These are phyloP conservation scores for Petrolisthes manimaculis DNA, from an alignment of 2,888 invertebrate genomes.

Conservation along the genomic window DNA sequence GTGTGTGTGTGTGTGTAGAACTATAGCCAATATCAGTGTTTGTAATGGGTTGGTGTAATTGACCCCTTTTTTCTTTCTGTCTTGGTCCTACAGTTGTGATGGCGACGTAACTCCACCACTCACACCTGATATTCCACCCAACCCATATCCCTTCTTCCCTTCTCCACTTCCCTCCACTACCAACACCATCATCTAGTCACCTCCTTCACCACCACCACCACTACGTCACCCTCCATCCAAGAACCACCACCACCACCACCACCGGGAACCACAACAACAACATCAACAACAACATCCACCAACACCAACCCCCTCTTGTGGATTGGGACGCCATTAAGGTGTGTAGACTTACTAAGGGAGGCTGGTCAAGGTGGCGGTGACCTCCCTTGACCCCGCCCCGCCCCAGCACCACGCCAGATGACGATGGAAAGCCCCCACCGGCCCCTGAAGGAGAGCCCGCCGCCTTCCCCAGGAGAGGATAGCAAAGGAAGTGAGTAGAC, in stretches of 20 bases:
- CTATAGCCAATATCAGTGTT: too few species aligned
- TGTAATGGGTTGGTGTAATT: not conserved
- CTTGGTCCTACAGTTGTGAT: constrained; percentile 27
- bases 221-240: not conserved
- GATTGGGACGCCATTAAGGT: constrained; percentile 31
- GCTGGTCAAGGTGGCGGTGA: constrained; percentile 40
- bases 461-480: constrained; percentile 62
- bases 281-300: not conserved
- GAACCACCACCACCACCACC: not conserved
- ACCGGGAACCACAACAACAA: too few species aligned
- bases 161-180: constrained; percentile 17
- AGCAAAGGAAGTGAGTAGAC: constrained; percentile 63
- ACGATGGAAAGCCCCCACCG: constrained; percentile 64
- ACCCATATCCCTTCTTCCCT: not conserved
- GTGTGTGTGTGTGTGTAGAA: not conserved
- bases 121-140: not conserved
- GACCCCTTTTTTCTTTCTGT: not conserved
- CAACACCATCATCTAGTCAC: constrained; percentile 1
- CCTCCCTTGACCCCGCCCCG: not conserved
- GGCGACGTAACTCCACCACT: constrained; percentile 20
- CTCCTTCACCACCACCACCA: not conserved
- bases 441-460: constrained; percentile 58
- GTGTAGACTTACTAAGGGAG: constrained; percentile 21
- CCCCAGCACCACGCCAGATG: constrained; percentile 45
- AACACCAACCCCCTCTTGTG: not conserved